phyloP scores from a whole-genome alignment of 2,113 vertebrate genomes.

The Semnornis frantzii region DNA sequence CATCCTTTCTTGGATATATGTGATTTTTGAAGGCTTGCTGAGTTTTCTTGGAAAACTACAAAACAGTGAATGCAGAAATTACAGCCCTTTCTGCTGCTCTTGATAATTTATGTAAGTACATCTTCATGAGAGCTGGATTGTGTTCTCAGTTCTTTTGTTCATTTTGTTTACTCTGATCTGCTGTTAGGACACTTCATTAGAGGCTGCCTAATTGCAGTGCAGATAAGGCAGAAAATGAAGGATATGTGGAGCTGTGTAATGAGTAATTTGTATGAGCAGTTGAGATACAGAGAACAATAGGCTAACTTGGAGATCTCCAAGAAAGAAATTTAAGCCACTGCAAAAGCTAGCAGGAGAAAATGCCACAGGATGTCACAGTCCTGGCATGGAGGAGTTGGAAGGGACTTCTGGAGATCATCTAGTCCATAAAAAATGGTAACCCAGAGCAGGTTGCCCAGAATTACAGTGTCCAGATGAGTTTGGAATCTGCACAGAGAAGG shows the following conservation, averaged over 20 bases:
- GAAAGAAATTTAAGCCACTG: not conserved
- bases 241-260: not conserved
- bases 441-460: no score
- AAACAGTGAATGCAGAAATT: not conserved
- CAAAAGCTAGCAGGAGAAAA: not conserved
- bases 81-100: not conserved
- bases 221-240: not conserved
- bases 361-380: no score
- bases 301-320: not conserved
- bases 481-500: no score
- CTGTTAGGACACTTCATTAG: not conserved
- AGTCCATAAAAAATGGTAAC: no score
- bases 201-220: not conserved
- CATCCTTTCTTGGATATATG: not conserved
- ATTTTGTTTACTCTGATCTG: not conserved
- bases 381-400: no score
- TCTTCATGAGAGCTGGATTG: not conserved
- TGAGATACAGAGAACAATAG: not conserved
- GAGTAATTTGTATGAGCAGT: not conserved
- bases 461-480: no score
- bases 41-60: not conserved
- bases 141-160: not conserved
- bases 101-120: not conserved
- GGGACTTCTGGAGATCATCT: no score
- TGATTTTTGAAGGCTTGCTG: not conserved